Conservation (phyloP, 2,797 vertebrate species). For the Tachyglossus aculeatus region DNA sequence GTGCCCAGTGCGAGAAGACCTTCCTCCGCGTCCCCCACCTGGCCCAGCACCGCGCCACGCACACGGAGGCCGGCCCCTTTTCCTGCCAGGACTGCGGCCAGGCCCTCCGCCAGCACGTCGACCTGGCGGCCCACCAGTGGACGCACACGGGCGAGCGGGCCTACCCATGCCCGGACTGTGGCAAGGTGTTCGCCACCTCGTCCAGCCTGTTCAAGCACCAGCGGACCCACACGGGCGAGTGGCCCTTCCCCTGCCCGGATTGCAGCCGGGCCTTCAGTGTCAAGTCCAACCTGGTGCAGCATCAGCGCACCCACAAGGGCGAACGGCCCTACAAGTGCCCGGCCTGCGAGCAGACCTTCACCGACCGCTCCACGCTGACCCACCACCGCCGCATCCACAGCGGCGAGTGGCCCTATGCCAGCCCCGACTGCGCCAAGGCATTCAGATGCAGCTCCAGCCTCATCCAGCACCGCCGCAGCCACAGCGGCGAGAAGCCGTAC, state of each 20-base stretch:
- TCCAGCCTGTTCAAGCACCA: conserved; percentile 73
- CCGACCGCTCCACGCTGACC: conserved; percentile 36
- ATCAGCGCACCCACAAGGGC: conserved; percentile 53
- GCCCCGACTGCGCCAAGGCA: conserved; percentile 60
- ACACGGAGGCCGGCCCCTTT: conserved; percentile 84
- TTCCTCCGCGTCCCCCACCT: conserved; percentile 85
- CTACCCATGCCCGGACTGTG: conserved; percentile 64
- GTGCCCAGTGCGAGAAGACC: conserved; percentile 80
- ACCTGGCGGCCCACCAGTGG: conserved; percentile 81
- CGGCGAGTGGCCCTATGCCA: conserved; percentile 55
- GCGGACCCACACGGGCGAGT: conserved; percentile 72
- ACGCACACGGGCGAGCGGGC: conserved; percentile 66
- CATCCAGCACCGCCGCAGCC: conserved; percentile 61
- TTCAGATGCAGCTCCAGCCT: conserved; percentile 71
- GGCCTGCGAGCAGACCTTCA: conserved; percentile 57
- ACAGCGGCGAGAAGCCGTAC: conserved; percentile 63
- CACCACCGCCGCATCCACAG: conserved; percentile 63
- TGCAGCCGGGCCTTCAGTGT: conserved; percentile 71
- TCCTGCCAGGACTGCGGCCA: conserved; percentile 87
- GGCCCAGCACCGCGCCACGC: conserved; percentile 83
- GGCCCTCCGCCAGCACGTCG: conserved; percentile 86
- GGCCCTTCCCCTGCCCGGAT: conserved; percentile 59
- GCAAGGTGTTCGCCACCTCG: conserved; percentile 66
- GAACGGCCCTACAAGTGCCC: conserved; percentile 43
- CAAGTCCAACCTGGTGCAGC: conserved; percentile 73